Evolutionary conservation across 1,140 invertebrate species (phyloP).

Genomic region (Pomacea maculata): DNA sequence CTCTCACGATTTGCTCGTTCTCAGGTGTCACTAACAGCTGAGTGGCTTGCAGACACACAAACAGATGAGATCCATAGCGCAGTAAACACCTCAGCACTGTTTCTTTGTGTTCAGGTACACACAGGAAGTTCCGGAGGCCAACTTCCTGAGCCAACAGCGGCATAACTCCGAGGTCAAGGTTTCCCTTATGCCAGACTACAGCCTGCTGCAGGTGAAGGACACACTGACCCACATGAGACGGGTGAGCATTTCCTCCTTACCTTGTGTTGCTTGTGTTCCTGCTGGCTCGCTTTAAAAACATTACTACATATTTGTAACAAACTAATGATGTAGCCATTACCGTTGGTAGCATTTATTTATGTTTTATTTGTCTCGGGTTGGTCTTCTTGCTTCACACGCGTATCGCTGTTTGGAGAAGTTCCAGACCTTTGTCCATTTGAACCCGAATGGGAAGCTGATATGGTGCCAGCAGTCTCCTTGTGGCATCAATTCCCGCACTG

Average conservation of each 20-base stretch:
- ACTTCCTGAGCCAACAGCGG: constrained; percentile 26
- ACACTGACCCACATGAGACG: constrained; percentile 29
- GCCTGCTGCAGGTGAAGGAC: constrained; percentile 28
- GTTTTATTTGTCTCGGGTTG: not conserved
- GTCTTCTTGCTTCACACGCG: too few species aligned
- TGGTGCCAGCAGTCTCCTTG: not conserved
- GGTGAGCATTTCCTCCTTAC: constrained; percentile 15
- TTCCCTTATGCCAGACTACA: constrained; percentile 20
- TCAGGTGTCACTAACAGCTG: constrained; percentile 9
- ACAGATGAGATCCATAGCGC: too few species aligned
- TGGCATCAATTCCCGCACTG: not conserved
- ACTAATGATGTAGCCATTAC: not conserved
- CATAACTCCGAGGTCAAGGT: constrained; percentile 31
- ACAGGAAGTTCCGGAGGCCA: constrained; percentile 25
- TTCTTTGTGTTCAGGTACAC: constrained; percentile 27
- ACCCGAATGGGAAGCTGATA: too few species aligned
- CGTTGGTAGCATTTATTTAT: not conserved
- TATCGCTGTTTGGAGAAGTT: too few species aligned
- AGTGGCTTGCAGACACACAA: not conserved
- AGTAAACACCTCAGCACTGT: not conserved
- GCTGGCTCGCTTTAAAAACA: too few species aligned
- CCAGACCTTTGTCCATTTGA: too few species aligned
- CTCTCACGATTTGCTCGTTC: not conserved
- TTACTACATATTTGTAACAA: not conserved
- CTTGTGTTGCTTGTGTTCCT: not conserved